These are phyloP conservation scores for Mermis nigrescens DNA, from an alignment of 2,888 invertebrate genomes.

Conservation along the genomic window DNA sequence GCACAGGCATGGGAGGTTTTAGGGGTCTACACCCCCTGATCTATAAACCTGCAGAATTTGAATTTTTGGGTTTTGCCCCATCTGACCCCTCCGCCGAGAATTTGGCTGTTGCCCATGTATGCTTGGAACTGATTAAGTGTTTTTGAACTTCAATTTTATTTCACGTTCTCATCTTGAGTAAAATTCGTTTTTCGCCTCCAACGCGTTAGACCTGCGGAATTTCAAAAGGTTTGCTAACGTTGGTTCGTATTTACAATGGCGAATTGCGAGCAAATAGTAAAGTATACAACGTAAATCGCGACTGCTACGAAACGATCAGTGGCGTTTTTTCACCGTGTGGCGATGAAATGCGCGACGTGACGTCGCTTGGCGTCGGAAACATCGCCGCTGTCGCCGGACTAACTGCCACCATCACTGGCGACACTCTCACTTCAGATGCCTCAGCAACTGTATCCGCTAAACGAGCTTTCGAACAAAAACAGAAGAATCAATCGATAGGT, in stretches of 20 bases:
- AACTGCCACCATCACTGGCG: conserved; percentile 50
- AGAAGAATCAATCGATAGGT: no score
- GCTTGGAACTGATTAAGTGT: no score
- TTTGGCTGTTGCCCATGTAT: no score
- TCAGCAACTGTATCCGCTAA: conserved; percentile 10
- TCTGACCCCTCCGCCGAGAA: no score
- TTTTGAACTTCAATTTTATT: no score
- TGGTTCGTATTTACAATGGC: conserved; percentile 51
- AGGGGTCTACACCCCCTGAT: no score
- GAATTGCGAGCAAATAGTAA: conserved; percentile 41
- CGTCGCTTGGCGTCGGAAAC: conserved; percentile 46
- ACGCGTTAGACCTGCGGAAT: no score
- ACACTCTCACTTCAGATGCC: conserved; percentile 33
- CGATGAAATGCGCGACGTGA: conserved; percentile 63
- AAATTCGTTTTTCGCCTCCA: background rate
- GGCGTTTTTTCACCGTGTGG: conserved; percentile 56
- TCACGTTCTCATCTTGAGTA: background rate
- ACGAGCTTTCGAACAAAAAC: background rate
- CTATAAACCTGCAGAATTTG: no score
- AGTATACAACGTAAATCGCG: conserved; percentile 52
- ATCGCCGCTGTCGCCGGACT: conserved; percentile 73
- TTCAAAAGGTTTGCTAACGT: conserved; percentile 53
- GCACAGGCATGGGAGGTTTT: no score
- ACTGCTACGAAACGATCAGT: conserved; percentile 46
- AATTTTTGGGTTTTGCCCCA: no score